Conservation (phyloP, 1,140 invertebrate genomes). For the Portunus trituberculatus region DNA sequence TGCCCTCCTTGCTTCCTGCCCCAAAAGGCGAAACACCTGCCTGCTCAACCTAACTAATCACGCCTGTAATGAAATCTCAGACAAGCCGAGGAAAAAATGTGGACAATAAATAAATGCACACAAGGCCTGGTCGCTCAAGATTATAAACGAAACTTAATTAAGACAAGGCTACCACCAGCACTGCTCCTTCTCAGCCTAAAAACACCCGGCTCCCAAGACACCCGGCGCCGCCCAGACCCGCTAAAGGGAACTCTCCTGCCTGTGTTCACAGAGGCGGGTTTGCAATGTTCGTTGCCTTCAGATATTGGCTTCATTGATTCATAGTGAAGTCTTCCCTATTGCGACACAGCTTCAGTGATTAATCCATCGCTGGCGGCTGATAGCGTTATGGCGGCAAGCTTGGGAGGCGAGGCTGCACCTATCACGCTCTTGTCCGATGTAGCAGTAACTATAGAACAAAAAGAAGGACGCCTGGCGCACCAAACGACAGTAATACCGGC, state of each 20-base stretch:
- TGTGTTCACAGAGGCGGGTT: not conserved
- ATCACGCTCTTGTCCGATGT: no score
- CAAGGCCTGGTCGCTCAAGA: conserved; percentile 32
- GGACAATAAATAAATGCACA: conserved; percentile 31
- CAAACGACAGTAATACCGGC: no score
- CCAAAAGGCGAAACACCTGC: not conserved
- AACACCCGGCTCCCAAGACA: not conserved
- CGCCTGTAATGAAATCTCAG: conserved; percentile 27
- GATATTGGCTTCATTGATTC: conserved; percentile 48
- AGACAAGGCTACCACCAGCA: not conserved
- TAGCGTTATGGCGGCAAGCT: not conserved
- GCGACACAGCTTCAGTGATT: conserved; percentile 33
- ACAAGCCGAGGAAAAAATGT: conserved; percentile 13
- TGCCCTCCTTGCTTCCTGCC: not conserved
- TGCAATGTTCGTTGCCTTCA: not conserved
- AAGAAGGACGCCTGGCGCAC: no score
- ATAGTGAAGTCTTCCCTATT: conserved; percentile 36
- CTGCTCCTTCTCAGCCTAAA: not conserved
- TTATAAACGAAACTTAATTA: conserved; percentile 48
- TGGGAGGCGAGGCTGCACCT: no score
- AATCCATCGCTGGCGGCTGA: conserved; percentile 1
- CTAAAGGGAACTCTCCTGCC: not conserved
- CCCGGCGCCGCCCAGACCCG: not conserved
- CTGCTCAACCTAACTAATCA: not conserved
- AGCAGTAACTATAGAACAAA: no score